Conservation (phyloP, 2,888 invertebrate genomes). For the Leuctra nigra region DNA sequence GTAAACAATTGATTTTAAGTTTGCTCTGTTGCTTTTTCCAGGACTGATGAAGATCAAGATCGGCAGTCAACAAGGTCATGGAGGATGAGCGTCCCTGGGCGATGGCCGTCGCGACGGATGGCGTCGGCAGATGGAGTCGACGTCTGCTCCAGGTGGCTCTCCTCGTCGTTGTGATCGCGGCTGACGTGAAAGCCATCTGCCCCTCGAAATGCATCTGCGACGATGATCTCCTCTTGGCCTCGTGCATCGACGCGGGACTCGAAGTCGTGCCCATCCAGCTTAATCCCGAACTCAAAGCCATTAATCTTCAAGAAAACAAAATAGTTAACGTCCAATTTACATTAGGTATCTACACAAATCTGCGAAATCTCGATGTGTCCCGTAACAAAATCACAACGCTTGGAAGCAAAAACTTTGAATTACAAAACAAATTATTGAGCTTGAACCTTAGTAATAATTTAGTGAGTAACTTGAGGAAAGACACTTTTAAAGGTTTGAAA, state of each 20-base stretch:
- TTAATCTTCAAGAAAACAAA: conserved; percentile 77
- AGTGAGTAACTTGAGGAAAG: conserved; percentile 48
- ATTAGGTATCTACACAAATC: conserved; percentile 70
- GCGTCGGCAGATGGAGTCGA: too few species aligned
- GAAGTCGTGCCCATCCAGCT: conserved; percentile 84
- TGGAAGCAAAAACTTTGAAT: conserved; percentile 75
- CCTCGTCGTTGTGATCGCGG: conserved; percentile 36
- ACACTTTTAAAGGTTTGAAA: conserved; percentile 66
- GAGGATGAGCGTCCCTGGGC: too few species aligned
- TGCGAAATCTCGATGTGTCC: conserved; percentile 74
- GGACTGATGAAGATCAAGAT: too few species aligned
- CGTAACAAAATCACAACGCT: conserved; percentile 72
- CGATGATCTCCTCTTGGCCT: conserved; percentile 66
- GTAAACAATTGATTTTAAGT: too few species aligned
- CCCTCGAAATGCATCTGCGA: conserved; percentile 76
- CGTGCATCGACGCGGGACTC: conserved; percentile 70
- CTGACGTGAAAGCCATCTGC: conserved; percentile 57
- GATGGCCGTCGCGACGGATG: too few species aligned
- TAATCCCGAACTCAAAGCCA: conserved; percentile 72
- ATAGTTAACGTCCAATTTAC: conserved; percentile 72
- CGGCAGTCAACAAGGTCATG: too few species aligned
- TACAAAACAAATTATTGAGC: conserved; percentile 56
- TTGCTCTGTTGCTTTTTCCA: too few species aligned
- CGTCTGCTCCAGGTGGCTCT: conserved; percentile 40
- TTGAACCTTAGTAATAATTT: conserved; percentile 15